A percentile compares a stretch with the other conserved stretches of the same genome.
These are phyloP conservation scores for Polyommatus icarus DNA, from an alignment of 2,888 invertebrate genomes.

Conservation along the genomic window DNA sequence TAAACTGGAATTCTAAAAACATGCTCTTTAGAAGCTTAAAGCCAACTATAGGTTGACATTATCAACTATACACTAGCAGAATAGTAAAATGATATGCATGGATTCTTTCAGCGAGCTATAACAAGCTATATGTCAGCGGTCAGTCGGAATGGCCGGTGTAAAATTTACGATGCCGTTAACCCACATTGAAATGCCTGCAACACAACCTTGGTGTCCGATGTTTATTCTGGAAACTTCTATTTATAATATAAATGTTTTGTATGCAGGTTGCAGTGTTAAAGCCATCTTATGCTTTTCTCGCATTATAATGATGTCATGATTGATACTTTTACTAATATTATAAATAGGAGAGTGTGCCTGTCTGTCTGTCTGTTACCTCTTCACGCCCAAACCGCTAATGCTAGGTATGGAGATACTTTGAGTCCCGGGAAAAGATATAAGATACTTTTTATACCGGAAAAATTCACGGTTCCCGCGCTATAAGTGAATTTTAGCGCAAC, in stretches of 20 bases:
- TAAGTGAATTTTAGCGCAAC: too few species aligned
- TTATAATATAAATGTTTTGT: background rate
- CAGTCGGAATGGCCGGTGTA: background rate
- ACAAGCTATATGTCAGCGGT: background rate
- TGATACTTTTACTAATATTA: background rate
- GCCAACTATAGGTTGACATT: too few species aligned
- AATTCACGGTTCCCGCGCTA: too few species aligned
- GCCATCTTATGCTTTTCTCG: background rate
- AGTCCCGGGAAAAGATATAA: too few species aligned
- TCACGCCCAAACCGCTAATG: too few species aligned
- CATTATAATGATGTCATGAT: background rate
- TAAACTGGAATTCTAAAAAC: too few species aligned
- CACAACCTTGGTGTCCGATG: background rate
- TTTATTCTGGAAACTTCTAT: background rate
- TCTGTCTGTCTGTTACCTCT: too few species aligned
- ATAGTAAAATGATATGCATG: background rate
- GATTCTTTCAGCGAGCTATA: background rate
- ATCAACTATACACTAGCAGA: background rate
- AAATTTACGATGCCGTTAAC: constrained; percentile 16
- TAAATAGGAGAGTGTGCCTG: too few species aligned
- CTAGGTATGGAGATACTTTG: too few species aligned
- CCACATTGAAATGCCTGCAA: constrained; percentile 17
- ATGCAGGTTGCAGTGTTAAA: background rate
- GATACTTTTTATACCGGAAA: too few species aligned
- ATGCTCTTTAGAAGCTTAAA: too few species aligned